Evolutionary conservation across 2,113 vertebrate species (phyloP), one percentile per base, ranked within the genome.

Genomic region (Neoarius graeffei): DNA sequence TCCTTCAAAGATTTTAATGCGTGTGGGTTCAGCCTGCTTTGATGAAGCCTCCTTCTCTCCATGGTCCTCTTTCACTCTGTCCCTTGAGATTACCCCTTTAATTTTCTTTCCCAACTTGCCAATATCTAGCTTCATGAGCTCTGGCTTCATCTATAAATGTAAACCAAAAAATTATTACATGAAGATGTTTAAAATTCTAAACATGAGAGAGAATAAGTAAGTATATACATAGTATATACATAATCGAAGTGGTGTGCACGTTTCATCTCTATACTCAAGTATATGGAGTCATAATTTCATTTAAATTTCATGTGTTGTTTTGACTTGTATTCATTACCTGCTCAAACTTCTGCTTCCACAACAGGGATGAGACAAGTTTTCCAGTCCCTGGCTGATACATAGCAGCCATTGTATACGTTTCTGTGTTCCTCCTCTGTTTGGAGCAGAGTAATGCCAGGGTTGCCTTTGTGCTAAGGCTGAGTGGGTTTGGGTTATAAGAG

Each of bases 1-100:
- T 95, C 98, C 98, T 96, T 99, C 98, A 94, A 99, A 99, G 95
- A 99, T 99, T 96, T 99, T 99, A 94, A 99, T 97, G 91, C 98
- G 96, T 87, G 97, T 96, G 83, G 98, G 97, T 94, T 99, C 98
- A 56, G 95, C 91, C 94, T 95, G 96, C 94, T 99, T 99, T 94
- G 95, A 92, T 77, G 96, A 94, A 85, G 96, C 95, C 89, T 99
- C 98, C 95, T 98, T 99, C 91, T 99, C 97, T 89, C 95, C 97
- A 90, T 96, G 95, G 91, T 98, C 98, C 93, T 98, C 97, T 94
- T 98, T 99, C 48, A 96, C 96, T 91, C 96, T 97, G 87, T 98
- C 98, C 95, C 97, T 97, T 86, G 96, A 95, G 91, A 94, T 95
- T 90, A 94, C 96, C 74, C 97, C 97, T 93, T 97, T 97, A 93